Base-by-base conservation (phyloP, 2,888 invertebrate genomes). In the Cheilosia impressa region DNA sequence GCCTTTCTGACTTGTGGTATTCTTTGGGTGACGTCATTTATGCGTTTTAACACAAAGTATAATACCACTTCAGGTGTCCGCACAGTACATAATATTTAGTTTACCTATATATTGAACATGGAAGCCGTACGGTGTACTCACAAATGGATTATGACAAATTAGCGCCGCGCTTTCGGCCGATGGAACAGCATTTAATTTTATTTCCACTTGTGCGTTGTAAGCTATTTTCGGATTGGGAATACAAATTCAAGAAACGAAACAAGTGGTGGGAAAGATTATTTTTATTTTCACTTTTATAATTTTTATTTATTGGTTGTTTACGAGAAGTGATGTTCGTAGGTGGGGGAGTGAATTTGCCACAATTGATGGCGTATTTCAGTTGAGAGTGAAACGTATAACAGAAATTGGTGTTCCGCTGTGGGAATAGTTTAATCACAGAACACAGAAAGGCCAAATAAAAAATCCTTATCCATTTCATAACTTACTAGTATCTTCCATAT, bases 61-160 rank as follows among this genome's bases (percentile, higher is more conserved):
- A 45, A 15, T 24, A 5, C 17, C 3, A 47, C 47, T 47, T 47
- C 7, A 19, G n/a, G 17, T 47, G 38, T 52, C 4, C 19, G 38
- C 27, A 13, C 19, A 13, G 45, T 52, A 13, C 3, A 10, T 7
- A 52, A 34, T 27, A 31, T 34, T 34, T 5, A 22, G 13, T 6
- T 6, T 27, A 27, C 5, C 6, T 27, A 27, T 17, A 58, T 43
- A 76, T 53, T 76, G 58, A 45, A 66, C 24, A 60, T 60, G 13
- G 76, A 68, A 77, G 76, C 68, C 76, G 24, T 68, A 68, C 9
- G n/a, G n/a, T n/a, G 41, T 60, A 77, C 62, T 77, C 43, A 77
- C 68, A 77, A 68, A 62, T 68, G 68, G 68, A 77, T 77, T 77
- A 77, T 62, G 62, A 52, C 52, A 77, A 68, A 62, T 77, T 77